Conservation (phyloP, 2,888 invertebrate species). For the Calameuta pallipes region DNA sequence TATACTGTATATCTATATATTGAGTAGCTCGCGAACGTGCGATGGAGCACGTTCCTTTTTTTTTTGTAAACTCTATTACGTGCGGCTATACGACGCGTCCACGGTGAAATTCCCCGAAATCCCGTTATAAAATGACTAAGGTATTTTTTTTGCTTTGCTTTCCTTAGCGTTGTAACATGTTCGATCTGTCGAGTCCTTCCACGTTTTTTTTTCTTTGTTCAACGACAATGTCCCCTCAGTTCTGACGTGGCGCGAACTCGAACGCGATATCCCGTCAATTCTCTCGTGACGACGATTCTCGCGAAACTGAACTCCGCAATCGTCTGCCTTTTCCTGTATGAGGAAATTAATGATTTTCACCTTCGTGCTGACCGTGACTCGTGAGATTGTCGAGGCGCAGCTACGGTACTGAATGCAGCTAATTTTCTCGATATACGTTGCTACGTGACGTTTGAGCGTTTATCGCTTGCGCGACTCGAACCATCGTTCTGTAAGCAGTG, state of each 20-base stretch:
- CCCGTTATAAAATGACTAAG: background rate
- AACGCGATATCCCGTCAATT: background rate
- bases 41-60: background rate
- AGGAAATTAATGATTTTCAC: slow-evolving; percentile 7
- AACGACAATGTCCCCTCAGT: background rate
- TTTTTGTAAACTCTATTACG: background rate
- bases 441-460: background rate
- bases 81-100: background rate
- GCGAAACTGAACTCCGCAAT: background rate
- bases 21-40: background rate
- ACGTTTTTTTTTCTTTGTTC: background rate
- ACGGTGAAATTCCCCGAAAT: background rate
- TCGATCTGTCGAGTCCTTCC: background rate
- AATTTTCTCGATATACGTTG: background rate
- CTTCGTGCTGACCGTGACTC: slow-evolving; percentile 11
- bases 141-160: background rate
- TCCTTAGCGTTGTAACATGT: background rate
- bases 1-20: background rate
- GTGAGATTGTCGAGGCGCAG: slow-evolving; percentile 7
- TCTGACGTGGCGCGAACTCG: background rate
- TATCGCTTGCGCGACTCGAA: background rate
- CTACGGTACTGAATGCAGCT: background rate
- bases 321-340: background rate
- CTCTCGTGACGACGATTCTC: background rate
- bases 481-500: background rate